Evolutionary conservation across 2,113 vertebrate genomes (phyloP).

Genomic region (Raja brachyura): DNA sequence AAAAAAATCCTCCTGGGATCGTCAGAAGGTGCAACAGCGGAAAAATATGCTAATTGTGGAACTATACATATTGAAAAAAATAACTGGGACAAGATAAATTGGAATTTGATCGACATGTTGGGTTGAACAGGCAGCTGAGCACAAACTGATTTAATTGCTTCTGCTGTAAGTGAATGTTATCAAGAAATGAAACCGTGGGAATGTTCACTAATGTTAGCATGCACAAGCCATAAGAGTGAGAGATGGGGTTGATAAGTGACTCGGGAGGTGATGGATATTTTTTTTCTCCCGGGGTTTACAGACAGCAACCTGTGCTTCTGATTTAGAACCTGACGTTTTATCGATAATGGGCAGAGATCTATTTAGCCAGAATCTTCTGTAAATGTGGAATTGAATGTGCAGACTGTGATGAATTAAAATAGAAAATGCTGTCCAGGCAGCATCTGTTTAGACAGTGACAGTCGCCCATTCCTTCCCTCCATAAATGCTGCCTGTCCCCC

Average conservation of each 20-base stretch:
- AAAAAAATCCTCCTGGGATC: neutral
- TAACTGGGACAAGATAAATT: neutral
- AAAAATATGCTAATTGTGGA: neutral
- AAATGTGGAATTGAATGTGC: neutral
- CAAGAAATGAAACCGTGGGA: neutral
- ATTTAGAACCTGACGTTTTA: neutral
- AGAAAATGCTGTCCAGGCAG: too few species aligned
- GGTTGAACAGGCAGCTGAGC: neutral
- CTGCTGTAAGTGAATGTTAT: neutral
- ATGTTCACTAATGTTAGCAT: neutral
- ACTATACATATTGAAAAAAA: neutral
- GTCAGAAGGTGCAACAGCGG: too few species aligned
- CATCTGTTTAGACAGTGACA: too few species aligned
- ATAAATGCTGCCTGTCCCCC: too few species aligned
- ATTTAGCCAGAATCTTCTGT: neutral
- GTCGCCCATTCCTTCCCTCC: too few species aligned
- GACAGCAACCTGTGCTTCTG: neutral
- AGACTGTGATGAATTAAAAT: neutral
- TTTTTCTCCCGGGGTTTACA: neutral
- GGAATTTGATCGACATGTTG: neutral
- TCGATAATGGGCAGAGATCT: neutral
- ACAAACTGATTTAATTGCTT: neutral
- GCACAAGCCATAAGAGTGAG: neutral
- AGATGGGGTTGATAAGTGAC: neutral
- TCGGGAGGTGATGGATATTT: too few species aligned